A percentile compares a stretch with the other conserved stretches of the same genome.
Evolutionary conservation across 2,888 invertebrate species (phyloP).

Genomic region (Neoascia interrupta): DNA sequence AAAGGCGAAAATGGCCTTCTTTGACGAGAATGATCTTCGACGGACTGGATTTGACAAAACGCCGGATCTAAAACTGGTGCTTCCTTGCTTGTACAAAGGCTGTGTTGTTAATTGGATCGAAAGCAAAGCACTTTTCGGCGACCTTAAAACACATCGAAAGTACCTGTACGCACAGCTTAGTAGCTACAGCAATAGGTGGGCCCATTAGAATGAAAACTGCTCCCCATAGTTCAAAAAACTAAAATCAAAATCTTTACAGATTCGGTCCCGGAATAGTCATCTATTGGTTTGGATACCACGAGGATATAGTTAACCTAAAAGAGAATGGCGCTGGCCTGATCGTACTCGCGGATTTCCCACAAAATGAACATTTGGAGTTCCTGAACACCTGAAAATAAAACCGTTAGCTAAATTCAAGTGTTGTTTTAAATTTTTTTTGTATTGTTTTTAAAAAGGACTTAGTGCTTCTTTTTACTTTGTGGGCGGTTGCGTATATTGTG

Average conservation of each 20-base stretch:
- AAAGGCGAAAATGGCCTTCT: slow-evolving; percentile 83
- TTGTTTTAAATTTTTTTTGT: neutral
- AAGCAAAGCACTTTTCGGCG: slow-evolving; percentile 97
- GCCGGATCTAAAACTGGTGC: slow-evolving; percentile 94
- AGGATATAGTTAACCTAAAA: slow-evolving; percentile 81
- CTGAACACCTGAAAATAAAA: slow-evolving; percentile 70
- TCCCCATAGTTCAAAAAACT: neutral
- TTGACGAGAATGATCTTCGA: slow-evolving; percentile 89
- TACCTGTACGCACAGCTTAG: slow-evolving; percentile 91
- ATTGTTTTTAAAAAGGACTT: too few relatives aligned
- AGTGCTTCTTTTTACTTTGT: too few relatives aligned
- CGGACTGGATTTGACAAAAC: slow-evolving; percentile 95
- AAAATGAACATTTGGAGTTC: slow-evolving; percentile 79
- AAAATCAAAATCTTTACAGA: slow-evolving; percentile 80
- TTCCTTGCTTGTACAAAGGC: slow-evolving; percentile 92
- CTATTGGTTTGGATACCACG: slow-evolving; percentile 95
- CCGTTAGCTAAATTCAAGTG: slow-evolving; percentile 52
- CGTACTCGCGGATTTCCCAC: slow-evolving; percentile 82
- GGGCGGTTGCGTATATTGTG: too few relatives aligned
- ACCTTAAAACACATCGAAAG: slow-evolving; percentile 88
- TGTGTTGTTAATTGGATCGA: slow-evolving; percentile 96
- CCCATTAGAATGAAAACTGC: neutral
- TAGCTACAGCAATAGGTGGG: slow-evolving; percentile 90
- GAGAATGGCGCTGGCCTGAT: slow-evolving; percentile 84
- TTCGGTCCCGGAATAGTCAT: slow-evolving; percentile 97